These are phyloP conservation scores for Pygoscelis antarcticus DNA, from an alignment of 2,113 vertebrate genomes.

Conservation along the genomic window DNA sequence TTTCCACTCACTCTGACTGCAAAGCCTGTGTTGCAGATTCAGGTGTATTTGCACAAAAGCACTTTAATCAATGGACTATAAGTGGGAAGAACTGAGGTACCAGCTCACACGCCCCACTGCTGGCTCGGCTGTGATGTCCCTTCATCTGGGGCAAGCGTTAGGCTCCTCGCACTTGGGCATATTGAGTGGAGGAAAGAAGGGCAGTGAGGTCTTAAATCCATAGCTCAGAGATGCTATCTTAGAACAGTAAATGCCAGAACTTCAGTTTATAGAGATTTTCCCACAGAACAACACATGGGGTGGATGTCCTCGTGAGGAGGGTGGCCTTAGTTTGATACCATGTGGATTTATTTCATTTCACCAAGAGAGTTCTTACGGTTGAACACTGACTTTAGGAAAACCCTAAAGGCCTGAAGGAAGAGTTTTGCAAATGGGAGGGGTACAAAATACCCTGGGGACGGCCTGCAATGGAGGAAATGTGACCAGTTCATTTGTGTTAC, in stretches of 20 bases:
- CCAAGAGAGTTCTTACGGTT: background rate
- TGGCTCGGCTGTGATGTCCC: background rate
- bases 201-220: background rate
- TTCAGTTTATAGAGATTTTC: background rate
- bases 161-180: background rate
- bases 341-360: background rate
- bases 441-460: background rate
- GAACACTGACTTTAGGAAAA: background rate
- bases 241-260: background rate
- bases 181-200: background rate
- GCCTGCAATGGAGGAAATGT: background rate
- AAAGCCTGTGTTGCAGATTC: background rate
- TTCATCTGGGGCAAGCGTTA: background rate
- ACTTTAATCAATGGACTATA: background rate
- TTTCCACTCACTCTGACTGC: background rate
- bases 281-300: background rate
- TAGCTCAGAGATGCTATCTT: background rate
- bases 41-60: background rate
- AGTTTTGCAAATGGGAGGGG: background rate
- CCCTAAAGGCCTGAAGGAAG: background rate
- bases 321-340: background rate
- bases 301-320: background rate
- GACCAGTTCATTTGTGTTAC: background rate
- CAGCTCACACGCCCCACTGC: fast-evolving
- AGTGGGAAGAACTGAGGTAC: background rate